Conservation (phyloP, 2,888 invertebrate species). For the Pollenia labialis region DNA sequence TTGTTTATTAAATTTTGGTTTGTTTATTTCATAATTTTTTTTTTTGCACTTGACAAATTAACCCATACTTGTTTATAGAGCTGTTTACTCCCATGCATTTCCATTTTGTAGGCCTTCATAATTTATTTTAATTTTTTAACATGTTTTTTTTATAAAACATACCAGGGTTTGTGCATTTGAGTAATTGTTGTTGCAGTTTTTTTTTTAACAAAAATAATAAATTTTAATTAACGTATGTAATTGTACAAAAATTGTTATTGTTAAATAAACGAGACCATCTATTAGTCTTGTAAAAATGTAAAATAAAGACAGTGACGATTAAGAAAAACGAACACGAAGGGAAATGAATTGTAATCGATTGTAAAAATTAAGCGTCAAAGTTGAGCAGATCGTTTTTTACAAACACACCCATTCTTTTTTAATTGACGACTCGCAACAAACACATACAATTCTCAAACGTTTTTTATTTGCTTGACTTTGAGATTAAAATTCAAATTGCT, state of each 20-base stretch:
- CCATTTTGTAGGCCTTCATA: neutral
- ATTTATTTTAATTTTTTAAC: slow-evolving; percentile 26
- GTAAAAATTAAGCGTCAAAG: too few relatives aligned
- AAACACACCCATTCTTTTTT: too few relatives aligned
- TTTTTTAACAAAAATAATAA: slow-evolving; percentile 40
- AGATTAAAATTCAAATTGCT: too few relatives aligned
- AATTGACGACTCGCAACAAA: too few relatives aligned
- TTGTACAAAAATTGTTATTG: slow-evolving; percentile 67
- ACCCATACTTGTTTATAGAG: neutral
- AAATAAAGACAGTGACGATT: neutral
- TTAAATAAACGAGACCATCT: slow-evolving; percentile 48
- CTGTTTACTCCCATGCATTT: neutral
- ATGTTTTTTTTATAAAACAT: neutral
- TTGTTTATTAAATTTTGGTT: neutral
- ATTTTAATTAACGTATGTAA: slow-evolving; percentile 70
- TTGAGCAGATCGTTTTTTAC: too few relatives aligned
- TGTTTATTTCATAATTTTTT: neutral
- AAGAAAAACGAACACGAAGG: neutral
- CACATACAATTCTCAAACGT: too few relatives aligned
- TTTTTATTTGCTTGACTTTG: too few relatives aligned
- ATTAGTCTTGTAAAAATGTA: slow-evolving; percentile 24
- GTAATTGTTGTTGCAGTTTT: slow-evolving; percentile 4
- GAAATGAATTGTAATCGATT: too few relatives aligned
- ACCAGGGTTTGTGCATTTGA: neutral
- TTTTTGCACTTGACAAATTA: slow-evolving; percentile 13